Percentiles rank a stretch among this genome's conserved stretches.
Evolutionary conservation across 2,797 vertebrate genomes (phyloP).

Genomic region (Antennarius maculatus): DNA sequence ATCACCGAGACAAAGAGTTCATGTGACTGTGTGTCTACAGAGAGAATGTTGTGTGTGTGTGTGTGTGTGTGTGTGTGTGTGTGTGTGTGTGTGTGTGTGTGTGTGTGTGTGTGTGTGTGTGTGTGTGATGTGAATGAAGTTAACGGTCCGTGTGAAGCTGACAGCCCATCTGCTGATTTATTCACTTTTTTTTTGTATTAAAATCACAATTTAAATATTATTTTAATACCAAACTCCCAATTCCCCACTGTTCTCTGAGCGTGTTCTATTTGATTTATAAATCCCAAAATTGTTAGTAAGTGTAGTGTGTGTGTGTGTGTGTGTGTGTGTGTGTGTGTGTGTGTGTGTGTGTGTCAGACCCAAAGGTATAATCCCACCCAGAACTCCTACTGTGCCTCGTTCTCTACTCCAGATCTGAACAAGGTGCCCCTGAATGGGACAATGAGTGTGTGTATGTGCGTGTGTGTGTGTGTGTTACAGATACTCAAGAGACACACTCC

Average conservation of each 20-base stretch:
- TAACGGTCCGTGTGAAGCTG: slow-evolving; percentile 45
- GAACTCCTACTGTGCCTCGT: too few species aligned
- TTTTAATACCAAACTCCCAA: slow-evolving; percentile 1
- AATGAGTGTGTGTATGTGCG: slow-evolving; percentile 21
- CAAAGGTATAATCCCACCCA: too few species aligned
- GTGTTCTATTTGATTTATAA: too few species aligned
- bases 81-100: not conserved
- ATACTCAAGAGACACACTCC: slow-evolving; percentile 28
- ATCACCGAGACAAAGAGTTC: slow-evolving; percentile 35
- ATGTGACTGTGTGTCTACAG: slow-evolving; percentile 20
- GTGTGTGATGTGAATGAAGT: slow-evolving; percentile 13
- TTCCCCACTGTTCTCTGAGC: too few species aligned
- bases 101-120: not conserved
- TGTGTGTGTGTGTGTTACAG: not conserved
- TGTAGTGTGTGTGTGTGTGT: slow-evolving; percentile 18
- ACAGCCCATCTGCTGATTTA: slow-evolving; percentile 39
- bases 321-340: slow-evolving; percentile 31
- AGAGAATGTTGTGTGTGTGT: too few species aligned
- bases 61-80: too few species aligned
- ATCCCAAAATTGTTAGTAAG: slow-evolving; percentile 2
- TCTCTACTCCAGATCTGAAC: too few species aligned
- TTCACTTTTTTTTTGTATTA: slow-evolving; percentile 17
- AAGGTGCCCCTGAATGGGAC: too few species aligned
- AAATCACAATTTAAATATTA: too few species aligned
- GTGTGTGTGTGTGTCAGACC: slow-evolving; percentile 13